Evolutionary conservation across 2,888 invertebrate species (phyloP), one percentile per base, ranked within the genome.

Genomic region (Philaethria dido): DNA sequence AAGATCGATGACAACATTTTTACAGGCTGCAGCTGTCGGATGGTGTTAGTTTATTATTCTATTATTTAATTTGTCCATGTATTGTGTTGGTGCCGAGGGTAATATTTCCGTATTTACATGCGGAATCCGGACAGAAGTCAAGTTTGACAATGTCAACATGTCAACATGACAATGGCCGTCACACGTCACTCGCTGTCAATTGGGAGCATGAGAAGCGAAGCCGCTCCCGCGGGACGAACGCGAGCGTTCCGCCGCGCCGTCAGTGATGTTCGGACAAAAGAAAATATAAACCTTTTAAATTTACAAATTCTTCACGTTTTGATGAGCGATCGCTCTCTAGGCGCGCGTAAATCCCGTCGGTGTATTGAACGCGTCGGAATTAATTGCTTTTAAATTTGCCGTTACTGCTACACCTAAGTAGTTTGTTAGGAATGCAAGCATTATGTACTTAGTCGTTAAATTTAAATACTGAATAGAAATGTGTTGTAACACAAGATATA

Each of bases 111-210:
- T 91, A 88, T 89, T 90, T 88, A 87, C 88, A 89, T 86, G 88
- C 86, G 85, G 87, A 90, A 87, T 86, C 86, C 86, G 85, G 86
- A 88, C 92, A 90, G 90, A 85, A 92, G 92, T 92, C 89, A 90
- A 90, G 87, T 90, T 89, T 78, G 89, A 84, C 89, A 88, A 79
- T 89, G 92, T 92, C 92, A 92, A 91, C 92, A 90, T 92, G 88
- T 92, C 92, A 89, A 66, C 69, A 69, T 84, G 85, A 92, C 92
- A 92, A 92, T 91, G 80, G 87, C 78, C 88, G 86, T 91, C 90
- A 88, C 86, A 87, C 77, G 89, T 90, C 92, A 86, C 72, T 79
- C 71, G 82, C 88, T 89, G 91, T 91, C 92, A 92, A 86, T 87
- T 85, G 84, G 75, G 80, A 81, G 81, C 83, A 88, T 89, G 90